Evolutionary conservation across 2,888 invertebrate genomes (phyloP).

Genomic region (Dysmachus trigonus): DNA sequence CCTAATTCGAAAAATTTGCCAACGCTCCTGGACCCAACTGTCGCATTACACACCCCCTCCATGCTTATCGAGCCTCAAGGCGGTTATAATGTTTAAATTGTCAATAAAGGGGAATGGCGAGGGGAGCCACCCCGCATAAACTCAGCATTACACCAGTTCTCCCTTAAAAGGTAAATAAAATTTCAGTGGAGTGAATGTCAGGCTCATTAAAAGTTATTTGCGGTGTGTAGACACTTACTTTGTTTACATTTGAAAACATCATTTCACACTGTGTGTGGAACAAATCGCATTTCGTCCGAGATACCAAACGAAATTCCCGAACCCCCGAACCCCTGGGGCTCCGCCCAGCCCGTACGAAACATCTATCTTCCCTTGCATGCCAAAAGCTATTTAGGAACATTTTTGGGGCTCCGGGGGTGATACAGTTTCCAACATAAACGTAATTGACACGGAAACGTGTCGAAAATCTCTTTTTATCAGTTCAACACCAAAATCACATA

Average conservation of each 20-base stretch:
- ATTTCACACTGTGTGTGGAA: background rate
- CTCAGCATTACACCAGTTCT: background rate
- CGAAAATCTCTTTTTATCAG: slow-evolving; percentile 38
- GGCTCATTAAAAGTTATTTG: slow-evolving; percentile 35
- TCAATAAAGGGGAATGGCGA: background rate
- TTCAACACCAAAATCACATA: slow-evolving; percentile 33
- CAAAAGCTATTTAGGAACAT: slow-evolving; percentile 37
- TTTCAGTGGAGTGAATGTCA: slow-evolving; percentile 13
- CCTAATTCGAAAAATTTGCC: background rate
- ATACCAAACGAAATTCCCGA: background rate
- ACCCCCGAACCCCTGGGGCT: background rate
- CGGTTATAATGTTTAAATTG: background rate
- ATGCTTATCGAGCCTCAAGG: background rate
- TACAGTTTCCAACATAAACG: slow-evolving; percentile 23
- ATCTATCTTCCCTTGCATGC: slow-evolving; percentile 32
- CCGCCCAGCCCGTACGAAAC: background rate
- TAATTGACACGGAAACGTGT: slow-evolving; percentile 41
- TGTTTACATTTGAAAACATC: slow-evolving; percentile 37
- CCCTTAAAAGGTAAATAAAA: slow-evolving; percentile 28
- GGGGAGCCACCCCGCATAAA: background rate
- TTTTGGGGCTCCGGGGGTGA: background rate
- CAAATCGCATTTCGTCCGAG: background rate
- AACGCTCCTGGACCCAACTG: background rate
- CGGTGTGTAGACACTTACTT: slow-evolving; percentile 28
- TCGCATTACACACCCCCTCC: background rate